Evolutionary conservation across 1,140 invertebrate genomes (phyloP), one percentile per base, ranked within the genome.

Genomic region (Pseudomyrmex dendroicus): DNA sequence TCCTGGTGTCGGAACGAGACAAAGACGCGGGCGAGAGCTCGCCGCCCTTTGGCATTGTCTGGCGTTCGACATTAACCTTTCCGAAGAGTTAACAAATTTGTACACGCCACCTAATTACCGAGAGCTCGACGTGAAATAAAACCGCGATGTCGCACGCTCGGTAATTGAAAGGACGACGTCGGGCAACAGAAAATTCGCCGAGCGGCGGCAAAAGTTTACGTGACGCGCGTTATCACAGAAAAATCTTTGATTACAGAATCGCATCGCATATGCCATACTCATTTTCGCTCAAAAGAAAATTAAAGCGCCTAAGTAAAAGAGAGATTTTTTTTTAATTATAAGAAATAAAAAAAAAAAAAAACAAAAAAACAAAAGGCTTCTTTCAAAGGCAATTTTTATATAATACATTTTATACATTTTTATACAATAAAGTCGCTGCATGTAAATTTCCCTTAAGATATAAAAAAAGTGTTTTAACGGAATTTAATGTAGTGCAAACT

Each of bases 61-160:
- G 54, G 63, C 82, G 35, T 35, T 76, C 72, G n/a, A 76, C 88
- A 90, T 90, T 90, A 90, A 90, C 84, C 80, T 88, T 35, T 86
- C 72, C 73, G 86, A 90, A 90, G 83, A 88, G 77, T 89, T 90
- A 90, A 91, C 84, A 85, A 90, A 91, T 91, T 89, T 91, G 80
- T 91, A 89, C 73, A 86, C 86, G 84, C 68, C 70, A 86, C 83
- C 84, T 91, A 90, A 91, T 91, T 89, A 90, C 84, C 67, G 74
- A 61, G 13, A 48, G 67, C 77, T 48, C 54, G 61, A 13, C 17
- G 61, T 50, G 20, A 82, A 89, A 89, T 89, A 87, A 87, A 89
- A 87, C 73, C 35, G 35, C 35, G 35, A 35, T 9, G 57, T 56
- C n/a, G 46, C 44, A 61, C 8, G 9, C 57, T 74, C 57, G 46